Evolutionary conservation across 2,113 vertebrate genomes (phyloP), one percentile per base, ranked within the genome.

Genomic region (Crotalus viridis): DNA sequence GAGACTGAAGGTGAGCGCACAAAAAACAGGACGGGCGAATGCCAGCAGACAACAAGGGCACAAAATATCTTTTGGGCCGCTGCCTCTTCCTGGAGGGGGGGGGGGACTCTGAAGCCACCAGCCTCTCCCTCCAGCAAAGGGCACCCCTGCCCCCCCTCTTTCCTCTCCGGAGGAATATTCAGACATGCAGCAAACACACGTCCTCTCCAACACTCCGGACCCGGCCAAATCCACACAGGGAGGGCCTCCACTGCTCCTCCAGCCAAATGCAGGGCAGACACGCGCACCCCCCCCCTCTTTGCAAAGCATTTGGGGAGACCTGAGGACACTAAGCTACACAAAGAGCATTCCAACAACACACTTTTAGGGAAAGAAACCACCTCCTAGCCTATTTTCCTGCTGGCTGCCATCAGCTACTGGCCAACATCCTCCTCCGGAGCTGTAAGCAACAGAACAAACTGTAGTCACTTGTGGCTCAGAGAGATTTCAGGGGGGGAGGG

Each of bases 381-480:
- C 97, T 97, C 93, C 97, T 97, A 57, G 46, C 88, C 97, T 97
- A 48, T 93, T 97, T 96, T 94, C 93, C 93, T 85, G 95, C 93
- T 95, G 96, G 97, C 97, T 95, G 96, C 97, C 95, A 93, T 33
- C 97, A 97, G 97, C 97, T 97, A 96, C 89, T 81, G 92, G 91
- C 81, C 88, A 1, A 94, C 94, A 0, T 93, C 5, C 3, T 26
- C 74, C 39, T 87, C 9, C 87, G 95, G 91, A 97, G 95, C 97
- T 98, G 98, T 98, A 98, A 98, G 98, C 98, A 98, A 98, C 97
- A 98, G 97, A 98, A 98, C 98, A 98, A 98, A 98, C 98, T 98
- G 98, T 98, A 98, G 96, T 97, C 96, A 74, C 97, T 6, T 96
- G 96, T 96, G 97, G 96, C 96, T 97, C 10, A 0, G 93, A 88